A percentile compares a stretch with the other conserved stretches of the same genome.
phyloP scores from a whole-genome alignment of 2,113 vertebrate genomes.

The Cnemophilus loriae region DNA sequence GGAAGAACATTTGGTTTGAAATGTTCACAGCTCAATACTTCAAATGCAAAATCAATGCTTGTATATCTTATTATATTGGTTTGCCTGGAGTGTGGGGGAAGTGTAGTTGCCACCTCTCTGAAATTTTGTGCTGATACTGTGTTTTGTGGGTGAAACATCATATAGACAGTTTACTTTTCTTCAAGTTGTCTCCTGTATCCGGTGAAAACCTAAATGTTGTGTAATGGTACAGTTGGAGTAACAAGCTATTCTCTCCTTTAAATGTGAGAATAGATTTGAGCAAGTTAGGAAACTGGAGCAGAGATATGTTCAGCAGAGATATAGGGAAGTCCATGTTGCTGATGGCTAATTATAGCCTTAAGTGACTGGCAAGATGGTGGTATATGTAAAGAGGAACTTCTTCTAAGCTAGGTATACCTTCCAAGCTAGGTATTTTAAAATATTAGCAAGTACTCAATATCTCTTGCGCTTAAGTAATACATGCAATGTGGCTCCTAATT shows the following conservation, averaged over 20 bases:
- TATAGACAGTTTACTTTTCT: background rate
- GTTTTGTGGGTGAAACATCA: background rate
- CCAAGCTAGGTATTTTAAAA: background rate
- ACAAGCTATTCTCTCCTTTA: background rate
- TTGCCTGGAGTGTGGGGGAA: background rate
- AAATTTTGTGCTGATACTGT: background rate
- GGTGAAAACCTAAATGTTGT: background rate
- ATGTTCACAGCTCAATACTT: background rate
- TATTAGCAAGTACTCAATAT: background rate
- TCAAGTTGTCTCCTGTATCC: background rate
- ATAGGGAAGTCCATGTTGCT: background rate
- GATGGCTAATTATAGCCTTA: background rate
- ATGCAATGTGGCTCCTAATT: background rate
- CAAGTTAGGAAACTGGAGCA: background rate
- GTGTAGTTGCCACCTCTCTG: background rate
- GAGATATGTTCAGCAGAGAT: background rate
- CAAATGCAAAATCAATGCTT: background rate
- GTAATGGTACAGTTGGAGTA: background rate
- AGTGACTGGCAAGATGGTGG: background rate
- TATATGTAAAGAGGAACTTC: background rate
- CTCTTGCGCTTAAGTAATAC: background rate
- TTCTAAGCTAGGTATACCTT: too few relatives aligned
- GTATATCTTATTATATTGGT: accelerated
- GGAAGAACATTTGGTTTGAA: background rate
- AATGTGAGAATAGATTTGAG: background rate